Base-by-base conservation (phyloP, 2,888 invertebrate species). In the Rhagonycha lutea region DNA sequence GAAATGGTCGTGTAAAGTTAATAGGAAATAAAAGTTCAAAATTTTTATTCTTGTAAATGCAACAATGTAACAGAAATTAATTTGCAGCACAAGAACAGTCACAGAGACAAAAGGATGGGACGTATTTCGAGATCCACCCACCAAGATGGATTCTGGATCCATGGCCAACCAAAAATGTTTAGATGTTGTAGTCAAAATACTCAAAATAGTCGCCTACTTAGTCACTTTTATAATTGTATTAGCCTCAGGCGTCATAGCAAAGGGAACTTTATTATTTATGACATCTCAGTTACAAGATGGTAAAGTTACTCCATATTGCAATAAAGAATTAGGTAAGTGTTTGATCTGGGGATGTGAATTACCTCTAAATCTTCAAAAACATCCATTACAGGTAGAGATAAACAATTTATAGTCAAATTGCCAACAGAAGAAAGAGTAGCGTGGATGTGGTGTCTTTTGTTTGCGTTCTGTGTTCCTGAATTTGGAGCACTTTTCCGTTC, bases 51-150 rank as follows among this genome's bases (percentile, higher is more conserved):
- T 47, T n/a, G 47, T 47, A 47, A 47, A 47, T 4, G n/a, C n/a
- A 32, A 32, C 12, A n/a, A n/a, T 47, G 7, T 12, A 47, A 47
- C 47, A 47, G 1, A 1, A 5, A 14, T 80, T 77, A 77, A 78
- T 80, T 89, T 91, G 61, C 90, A 95, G 95, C 86, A 94, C 94
- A 88, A 91, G 95, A 85, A 95, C 95, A 78, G 92, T 95, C 83
- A 93, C 93, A 85, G 96, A 95, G 88, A 95, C 95, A 83, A 96
- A 96, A 93, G 95, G 94, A 92, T 98, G 98, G 98, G 98, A 98
- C 91, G 97, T 98, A 76, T 98, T 98, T 90, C 91, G 97, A 85
- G 94, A 96, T 88, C 94, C 97, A 82, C 97, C 98, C 10, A 94
- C 94, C 83, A 95, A 96, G 88, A 92, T 93, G 88, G 95, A 96